Base-by-base conservation (phyloP, 2,888 invertebrate genomes). In the Troglohyphantes excavatus region DNA sequence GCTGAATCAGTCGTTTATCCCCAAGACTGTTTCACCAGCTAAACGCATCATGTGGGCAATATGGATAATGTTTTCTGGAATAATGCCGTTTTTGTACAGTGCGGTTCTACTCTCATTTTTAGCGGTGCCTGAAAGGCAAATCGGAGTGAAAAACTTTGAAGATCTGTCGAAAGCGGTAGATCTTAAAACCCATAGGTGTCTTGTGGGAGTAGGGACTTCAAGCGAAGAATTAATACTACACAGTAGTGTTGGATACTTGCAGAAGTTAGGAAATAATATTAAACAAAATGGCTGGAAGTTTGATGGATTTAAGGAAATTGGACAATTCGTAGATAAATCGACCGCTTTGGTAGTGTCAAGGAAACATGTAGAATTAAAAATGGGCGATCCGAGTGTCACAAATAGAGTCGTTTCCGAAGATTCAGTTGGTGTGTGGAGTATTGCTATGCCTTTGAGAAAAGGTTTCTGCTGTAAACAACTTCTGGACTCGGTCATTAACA, bases 71-170 rank as follows among this genome's bases (percentile, higher is more conserved):
- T 76, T 33, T 17, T 27, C 53, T 2, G 29, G 26, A 9, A 21
- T 85, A 6, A 33, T 85, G 27, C n/a, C 53, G n/a, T 33, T 85
- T 6, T n/a, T 67, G 2, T 85, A 85, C 68, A 68, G 59, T 26
- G 46, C 59, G 1, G 59, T 67, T 2, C 70, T 84, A 13, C n/a
- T 75, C 7, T 84, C 84, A 17, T 75, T 46, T 17, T 43, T 84
- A 2, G 27, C 67, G 23, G 46, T 65, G 11, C 75, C 84, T n/a
- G 23, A 65, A 27, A 75, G 21, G 26, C 59, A 23, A n/a, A 46
- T 65, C 21, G 73, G 23, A 0, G 43, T 84, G 17, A 65, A n/a
- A 46, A 75, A 17, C 6, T n/a, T 84, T 13, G 21, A 29, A 33
- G 84, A 84, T 17, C 33, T 84, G 2, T 17, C 26, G 0, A 13